A percentile compares a stretch with the other conserved stretches of the same genome.
These are phyloP conservation scores for Dryobotodes eremita DNA, from an alignment of 2,888 invertebrate species.

Conservation along the genomic window DNA sequence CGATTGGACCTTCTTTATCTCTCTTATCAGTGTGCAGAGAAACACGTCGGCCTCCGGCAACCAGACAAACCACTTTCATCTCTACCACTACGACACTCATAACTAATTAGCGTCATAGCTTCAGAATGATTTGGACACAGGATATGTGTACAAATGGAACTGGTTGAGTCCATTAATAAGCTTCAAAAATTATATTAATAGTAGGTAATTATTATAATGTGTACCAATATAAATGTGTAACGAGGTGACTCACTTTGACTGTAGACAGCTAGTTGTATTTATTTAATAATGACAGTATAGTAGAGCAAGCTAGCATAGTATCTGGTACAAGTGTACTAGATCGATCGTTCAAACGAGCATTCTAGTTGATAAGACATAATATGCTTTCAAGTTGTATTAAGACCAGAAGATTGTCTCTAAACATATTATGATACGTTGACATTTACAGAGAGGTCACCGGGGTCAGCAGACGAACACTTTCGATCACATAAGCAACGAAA, in stretches of 20 bases:
- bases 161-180: slow-evolving; percentile 42
- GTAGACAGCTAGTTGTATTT: background rate
- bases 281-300: slow-evolving; percentile 2
- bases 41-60: slow-evolving; percentile 64
- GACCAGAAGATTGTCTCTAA: slow-evolving; percentile 17
- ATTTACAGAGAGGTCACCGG: slow-evolving; percentile 38
- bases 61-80: slow-evolving; percentile 67
- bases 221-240: slow-evolving; percentile 5
- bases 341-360: background rate
- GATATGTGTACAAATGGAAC: slow-evolving; percentile 54
- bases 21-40: slow-evolving; percentile 3
- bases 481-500: slow-evolving; percentile 19
- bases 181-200: slow-evolving; percentile 19
- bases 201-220: slow-evolving; percentile 29
- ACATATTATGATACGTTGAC: slow-evolving; percentile 32
- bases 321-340: background rate
- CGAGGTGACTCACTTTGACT: slow-evolving; percentile 37
- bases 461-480: slow-evolving; percentile 39
- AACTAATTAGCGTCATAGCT: slow-evolving; percentile 56
- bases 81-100: slow-evolving; percentile 53
- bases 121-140: slow-evolving; percentile 43
- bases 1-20: slow-evolving; percentile 26
- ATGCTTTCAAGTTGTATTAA: slow-evolving; percentile 6
- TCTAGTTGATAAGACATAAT: background rate
- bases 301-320: background rate